A percentile compares a stretch with the other conserved stretches of the same genome.
phyloP scores from a whole-genome alignment of 2,888 invertebrate species.

The Priocnemis perturbator region DNA sequence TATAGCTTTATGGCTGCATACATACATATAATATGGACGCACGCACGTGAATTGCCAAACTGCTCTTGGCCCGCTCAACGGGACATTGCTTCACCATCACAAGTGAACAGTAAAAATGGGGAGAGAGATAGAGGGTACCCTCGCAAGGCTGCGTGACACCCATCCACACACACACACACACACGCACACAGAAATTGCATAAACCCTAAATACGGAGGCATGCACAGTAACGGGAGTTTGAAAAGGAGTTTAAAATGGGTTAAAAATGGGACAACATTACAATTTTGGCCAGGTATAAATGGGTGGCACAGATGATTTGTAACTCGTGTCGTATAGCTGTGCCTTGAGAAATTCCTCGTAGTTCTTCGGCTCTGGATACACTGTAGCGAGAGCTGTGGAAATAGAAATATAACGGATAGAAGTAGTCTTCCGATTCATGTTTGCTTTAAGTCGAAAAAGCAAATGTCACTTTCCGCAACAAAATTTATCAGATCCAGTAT shows the following conservation, averaged over 20 bases:
- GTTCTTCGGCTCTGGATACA: constrained; percentile 86
- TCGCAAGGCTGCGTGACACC: too few species aligned
- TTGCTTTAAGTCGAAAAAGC: too few species aligned
- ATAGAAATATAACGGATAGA: background rate
- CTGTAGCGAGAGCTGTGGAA: constrained; percentile 83
- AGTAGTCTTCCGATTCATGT: too few species aligned
- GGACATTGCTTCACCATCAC: constrained; percentile 24
- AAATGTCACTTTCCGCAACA: too few species aligned
- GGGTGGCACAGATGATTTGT: constrained; percentile 82
- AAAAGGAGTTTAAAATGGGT: background rate
- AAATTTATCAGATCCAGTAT: too few species aligned
- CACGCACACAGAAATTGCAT: background rate
- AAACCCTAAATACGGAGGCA: constrained; percentile 3
- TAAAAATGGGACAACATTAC: constrained; percentile 54
- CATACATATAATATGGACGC: constrained; percentile 13
- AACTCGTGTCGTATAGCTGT: constrained; percentile 87
- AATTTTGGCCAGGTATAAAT: constrained; percentile 80
- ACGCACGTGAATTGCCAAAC: constrained; percentile 12
- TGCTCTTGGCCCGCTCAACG: constrained; percentile 51
- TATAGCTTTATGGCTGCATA: constrained; percentile 20
- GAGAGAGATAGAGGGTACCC: background rate
- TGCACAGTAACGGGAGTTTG: background rate
- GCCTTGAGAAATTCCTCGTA: constrained; percentile 85
- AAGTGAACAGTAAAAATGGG: constrained; percentile 26
- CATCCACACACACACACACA: background rate